A percentile compares a stretch with the other conserved stretches of the same genome.
Evolutionary conservation across 2,797 vertebrate genomes (phyloP).

Genomic region (Hoplostethus mediterraneus): DNA sequence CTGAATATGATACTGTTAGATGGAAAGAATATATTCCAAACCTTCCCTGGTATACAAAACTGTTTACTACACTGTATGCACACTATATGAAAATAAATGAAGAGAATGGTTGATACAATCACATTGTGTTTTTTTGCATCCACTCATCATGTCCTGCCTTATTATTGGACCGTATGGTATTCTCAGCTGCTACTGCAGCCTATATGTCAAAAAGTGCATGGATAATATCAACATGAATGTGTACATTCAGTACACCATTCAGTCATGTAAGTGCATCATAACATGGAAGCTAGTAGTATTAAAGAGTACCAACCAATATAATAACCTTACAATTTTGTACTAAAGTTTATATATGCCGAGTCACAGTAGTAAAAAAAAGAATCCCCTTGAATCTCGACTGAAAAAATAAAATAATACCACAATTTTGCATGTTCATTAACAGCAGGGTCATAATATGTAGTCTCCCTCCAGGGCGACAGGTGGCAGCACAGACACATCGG

Average conservation of each 20-base stretch:
- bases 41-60: background rate
- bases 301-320: background rate
- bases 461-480: conserved; percentile 51
- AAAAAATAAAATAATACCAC: too few species aligned
- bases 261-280: background rate
- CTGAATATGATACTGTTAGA: background rate
- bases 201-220: too few species aligned
- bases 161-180: background rate
- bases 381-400: too few species aligned
- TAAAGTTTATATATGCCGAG: background rate
- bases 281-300: background rate
- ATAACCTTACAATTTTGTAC: background rate
- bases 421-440: background rate
- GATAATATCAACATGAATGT: background rate
- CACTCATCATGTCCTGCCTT: background rate
- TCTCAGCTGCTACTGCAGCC: too few species aligned
- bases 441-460: background rate
- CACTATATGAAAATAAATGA: background rate
- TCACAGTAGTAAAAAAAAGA: background rate
- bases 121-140: background rate
- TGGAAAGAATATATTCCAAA: background rate
- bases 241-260: background rate
- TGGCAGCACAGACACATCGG: conserved; percentile 47
- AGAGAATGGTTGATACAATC: background rate
- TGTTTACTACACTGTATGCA: background rate